These are phyloP conservation scores for Diarsia rubi DNA, from an alignment of 2,888 invertebrate genomes.

Conservation along the genomic window DNA sequence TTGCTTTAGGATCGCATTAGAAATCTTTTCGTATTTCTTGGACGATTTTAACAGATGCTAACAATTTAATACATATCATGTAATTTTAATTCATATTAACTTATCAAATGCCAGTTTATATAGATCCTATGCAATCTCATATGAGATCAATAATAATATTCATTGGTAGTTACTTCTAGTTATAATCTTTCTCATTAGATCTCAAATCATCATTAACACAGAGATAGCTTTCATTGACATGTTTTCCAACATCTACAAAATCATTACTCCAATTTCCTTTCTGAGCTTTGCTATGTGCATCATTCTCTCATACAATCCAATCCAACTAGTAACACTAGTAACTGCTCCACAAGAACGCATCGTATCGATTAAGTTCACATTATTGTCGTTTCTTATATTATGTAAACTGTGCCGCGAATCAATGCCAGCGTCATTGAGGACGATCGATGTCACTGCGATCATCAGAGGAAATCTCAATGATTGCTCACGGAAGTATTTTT, in stretches of 20 bases:
- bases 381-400: constrained; percentile 57
- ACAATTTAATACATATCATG: background rate
- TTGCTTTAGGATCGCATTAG: background rate
- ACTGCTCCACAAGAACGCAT: constrained; percentile 36
- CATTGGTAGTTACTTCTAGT: background rate
- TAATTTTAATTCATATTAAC: background rate
- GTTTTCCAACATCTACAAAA: constrained; percentile 3
- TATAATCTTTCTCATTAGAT: background rate
- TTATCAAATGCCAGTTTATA: background rate
- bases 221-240: background rate
- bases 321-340: background rate
- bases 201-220: background rate
- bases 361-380: constrained; percentile 62
- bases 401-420: constrained; percentile 56
- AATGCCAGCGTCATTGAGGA: constrained; percentile 56
- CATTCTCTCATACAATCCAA: background rate
- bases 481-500: constrained; percentile 19
- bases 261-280: background rate
- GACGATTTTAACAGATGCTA: background rate
- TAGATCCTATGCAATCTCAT: background rate
- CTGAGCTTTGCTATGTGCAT: background rate
- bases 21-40: background rate
- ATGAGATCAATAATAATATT: background rate
- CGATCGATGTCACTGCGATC: constrained; percentile 46
- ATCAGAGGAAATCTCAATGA: constrained; percentile 38